Base-by-base conservation (phyloP, 2,113 vertebrate genomes). In the Atlantisia rogersi region DNA sequence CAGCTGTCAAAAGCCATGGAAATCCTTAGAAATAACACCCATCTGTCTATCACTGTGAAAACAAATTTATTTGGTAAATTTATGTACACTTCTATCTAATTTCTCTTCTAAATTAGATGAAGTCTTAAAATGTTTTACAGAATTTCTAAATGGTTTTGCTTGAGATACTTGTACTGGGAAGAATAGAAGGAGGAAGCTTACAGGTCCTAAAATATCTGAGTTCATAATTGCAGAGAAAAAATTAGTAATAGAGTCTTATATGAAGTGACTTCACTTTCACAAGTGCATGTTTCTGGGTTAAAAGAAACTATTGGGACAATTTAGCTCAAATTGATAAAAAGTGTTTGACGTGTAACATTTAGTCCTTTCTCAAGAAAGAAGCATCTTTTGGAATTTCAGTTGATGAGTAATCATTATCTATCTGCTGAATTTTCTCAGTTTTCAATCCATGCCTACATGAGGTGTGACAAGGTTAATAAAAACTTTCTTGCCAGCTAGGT, bases 11-110 rank as follows among this genome's bases (percentile, higher is more conserved):
- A 99, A 98, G 99, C 99, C 97, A 99, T 99, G 84, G 99, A 99
- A 98, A 99, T 99, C 96, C 98, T 99, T 95, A 98, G 98, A 97
- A 99, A 99, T 98, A 99, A 99, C 98, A 99, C 99, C 44, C 99
- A 99, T 97, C 97, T 99, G 95, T 99, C 99, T 84, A 99, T 99
- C 98, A 99, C 99, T 99, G 99, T 99, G 99, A 99, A 99, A 99
- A 99, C 99, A 60, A 99, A 99, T 94, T 98, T 99, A 91, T 98
- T 99, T 98, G 99, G 99, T 99, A 97, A 98, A 97, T 83, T 55
- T 68, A 22, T 53, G 9, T 64, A 15, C 8, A 7, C 29, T 88
- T 28, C 56, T 91, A 53, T 65, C 39, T 77, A 25, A 46, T 60
- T 82, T 76, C 50, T 88, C 18, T 76, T 75, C 18, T 87, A 71